Conservation (phyloP, 1,140 invertebrate genomes). For the Batillaria attramentaria region DNA sequence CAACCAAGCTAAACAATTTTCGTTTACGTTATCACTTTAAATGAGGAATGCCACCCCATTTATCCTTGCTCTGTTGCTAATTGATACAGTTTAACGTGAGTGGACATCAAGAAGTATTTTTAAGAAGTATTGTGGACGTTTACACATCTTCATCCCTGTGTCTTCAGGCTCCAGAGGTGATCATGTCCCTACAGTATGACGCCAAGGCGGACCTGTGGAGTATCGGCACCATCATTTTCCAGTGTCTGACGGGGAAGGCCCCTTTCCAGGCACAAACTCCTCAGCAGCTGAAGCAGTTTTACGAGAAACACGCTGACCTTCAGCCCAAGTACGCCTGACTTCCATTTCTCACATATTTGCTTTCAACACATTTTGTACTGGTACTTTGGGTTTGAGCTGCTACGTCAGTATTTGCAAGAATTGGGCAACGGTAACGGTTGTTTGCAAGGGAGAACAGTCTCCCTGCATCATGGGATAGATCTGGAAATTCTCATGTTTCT, state of each 20-base stretch:
- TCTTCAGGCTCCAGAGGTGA: constrained; percentile 95
- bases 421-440: neutral
- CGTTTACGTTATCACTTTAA: no score
- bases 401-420: neutral
- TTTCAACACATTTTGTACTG: constrained; percentile 1
- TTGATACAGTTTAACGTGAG: no score
- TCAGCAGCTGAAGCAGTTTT: constrained; percentile 97
- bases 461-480: no score
- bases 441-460: neutral
- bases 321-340: constrained; percentile 86
- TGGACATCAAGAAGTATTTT: no score
- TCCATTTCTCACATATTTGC: neutral
- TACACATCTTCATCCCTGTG: no score
- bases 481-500: no score
- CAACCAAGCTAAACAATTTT: no score
- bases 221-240: constrained; percentile 98
- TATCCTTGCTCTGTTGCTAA: no score
- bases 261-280: constrained; percentile 98
- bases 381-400: neutral
- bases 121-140: no score
- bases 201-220: constrained; percentile 99
- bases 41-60: no score
- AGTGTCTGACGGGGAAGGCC: constrained; percentile 98
- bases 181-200: constrained; percentile 99
- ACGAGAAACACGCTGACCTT: constrained; percentile 96